Evolutionary conservation across 2,113 vertebrate species (phyloP).

Genomic region (Callospermophilus lateralis): DNA sequence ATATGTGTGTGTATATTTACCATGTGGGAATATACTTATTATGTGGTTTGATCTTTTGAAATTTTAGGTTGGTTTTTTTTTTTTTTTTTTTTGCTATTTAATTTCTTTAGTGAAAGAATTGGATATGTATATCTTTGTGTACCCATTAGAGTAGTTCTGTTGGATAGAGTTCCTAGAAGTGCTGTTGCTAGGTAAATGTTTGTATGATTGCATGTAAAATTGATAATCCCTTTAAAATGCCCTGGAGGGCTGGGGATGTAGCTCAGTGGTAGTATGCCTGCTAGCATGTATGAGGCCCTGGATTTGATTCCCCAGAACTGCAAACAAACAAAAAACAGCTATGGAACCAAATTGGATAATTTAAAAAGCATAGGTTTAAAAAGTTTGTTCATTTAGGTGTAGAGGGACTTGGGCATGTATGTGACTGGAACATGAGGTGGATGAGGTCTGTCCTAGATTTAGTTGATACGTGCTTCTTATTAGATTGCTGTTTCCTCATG

Average conservation of each 20-base stretch:
- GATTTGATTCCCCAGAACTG: too few relatives aligned
- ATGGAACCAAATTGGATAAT: constrained; percentile 30
- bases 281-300: too few relatives aligned
- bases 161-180: constrained; percentile 40
- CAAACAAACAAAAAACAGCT: not conserved
- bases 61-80: not conserved
- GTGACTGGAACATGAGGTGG: constrained; percentile 41
- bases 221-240: constrained; percentile 29
- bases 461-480: not conserved
- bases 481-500: constrained; percentile 33
- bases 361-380: constrained; percentile 40
- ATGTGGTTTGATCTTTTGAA: not conserved
- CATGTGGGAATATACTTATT: not conserved
- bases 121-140: not conserved
- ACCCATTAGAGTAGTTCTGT: constrained; percentile 1
- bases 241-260: too few relatives aligned
- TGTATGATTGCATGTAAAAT: constrained; percentile 30
- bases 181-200: constrained; percentile 43
- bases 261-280: too few relatives aligned
- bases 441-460: constrained; percentile 32
- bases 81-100: not conserved
- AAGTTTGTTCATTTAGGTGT: not conserved
- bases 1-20: not conserved
- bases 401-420: not conserved
- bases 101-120: not conserved